Conservation (phyloP, 2,797 vertebrate species). For the Heteromormyrus szaboi region DNA sequence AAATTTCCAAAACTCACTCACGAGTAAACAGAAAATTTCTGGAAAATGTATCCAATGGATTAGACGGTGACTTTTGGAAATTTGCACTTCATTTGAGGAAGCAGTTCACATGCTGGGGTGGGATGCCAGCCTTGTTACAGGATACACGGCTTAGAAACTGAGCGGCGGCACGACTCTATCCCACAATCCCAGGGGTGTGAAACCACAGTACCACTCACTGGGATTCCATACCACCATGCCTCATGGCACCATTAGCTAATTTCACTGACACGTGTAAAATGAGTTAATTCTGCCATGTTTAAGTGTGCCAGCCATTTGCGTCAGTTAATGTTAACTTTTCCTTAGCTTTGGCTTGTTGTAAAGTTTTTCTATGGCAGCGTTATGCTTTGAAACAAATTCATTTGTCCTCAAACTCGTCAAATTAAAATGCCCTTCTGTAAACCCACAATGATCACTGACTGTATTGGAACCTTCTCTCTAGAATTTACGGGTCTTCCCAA, state of each 20-base stretch:
- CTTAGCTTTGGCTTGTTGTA: neutral
- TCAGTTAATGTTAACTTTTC: neutral
- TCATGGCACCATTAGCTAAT: neutral
- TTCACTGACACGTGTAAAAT: neutral
- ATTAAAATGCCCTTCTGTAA: neutral
- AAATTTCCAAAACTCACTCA: neutral
- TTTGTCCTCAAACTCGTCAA: neutral
- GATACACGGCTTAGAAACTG: neutral
- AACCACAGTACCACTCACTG: neutral
- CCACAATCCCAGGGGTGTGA: neutral
- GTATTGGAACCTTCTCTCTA: neutral
- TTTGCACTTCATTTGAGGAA: neutral
- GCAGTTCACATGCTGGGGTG: neutral
- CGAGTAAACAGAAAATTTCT: neutral
- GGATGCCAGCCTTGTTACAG: neutral
- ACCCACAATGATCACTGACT: neutral
- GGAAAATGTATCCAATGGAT: neutral
- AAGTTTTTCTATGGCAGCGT: neutral
- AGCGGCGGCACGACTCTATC: neutral
- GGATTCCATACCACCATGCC: neutral
- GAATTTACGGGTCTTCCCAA: neutral
- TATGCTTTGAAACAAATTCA: neutral
- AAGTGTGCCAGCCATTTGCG: neutral
- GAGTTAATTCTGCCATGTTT: neutral
- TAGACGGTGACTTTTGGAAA: neutral